A percentile compares a stretch with the other conserved stretches of the same genome.
These are phyloP conservation scores for Eupsilia transversa DNA, from an alignment of 2,888 invertebrate species.

Conservation along the genomic window DNA sequence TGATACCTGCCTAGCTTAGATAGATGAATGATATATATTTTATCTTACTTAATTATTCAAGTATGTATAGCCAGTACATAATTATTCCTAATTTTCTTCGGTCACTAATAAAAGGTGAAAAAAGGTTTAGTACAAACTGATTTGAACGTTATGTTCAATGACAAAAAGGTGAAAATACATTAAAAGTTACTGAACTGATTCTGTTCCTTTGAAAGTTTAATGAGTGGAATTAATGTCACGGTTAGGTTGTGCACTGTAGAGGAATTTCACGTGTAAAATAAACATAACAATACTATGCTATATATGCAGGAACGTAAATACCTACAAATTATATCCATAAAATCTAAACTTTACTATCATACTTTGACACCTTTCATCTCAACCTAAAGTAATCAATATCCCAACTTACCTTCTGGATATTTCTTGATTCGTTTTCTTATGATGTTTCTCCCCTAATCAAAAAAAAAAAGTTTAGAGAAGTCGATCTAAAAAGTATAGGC, in stretches of 20 bases:
- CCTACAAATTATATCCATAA: neutral
- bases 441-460: neutral
- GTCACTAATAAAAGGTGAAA: constrained; percentile 24
- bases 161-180: constrained; percentile 3
- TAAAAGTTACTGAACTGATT: constrained; percentile 31
- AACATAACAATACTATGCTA: constrained; percentile 18
- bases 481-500: neutral
- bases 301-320: neutral
- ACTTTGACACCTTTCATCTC: neutral
- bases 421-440: neutral
- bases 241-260: constrained; percentile 50
- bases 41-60: neutral
- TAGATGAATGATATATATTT: neutral
- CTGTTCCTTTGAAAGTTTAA: constrained; percentile 59
- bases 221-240: constrained; percentile 66
- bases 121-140: neutral
- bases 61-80: neutral
- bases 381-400: neutral
- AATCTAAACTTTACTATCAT: neutral
- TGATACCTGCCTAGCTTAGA: neutral
- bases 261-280: constrained; percentile 51
- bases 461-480: neutral
- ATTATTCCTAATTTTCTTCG: constrained; percentile 43
- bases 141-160: neutral
- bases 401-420: neutral